Evolutionary conservation across 2,888 invertebrate genomes (phyloP).

Genomic region (Lepas anatifera): DNA sequence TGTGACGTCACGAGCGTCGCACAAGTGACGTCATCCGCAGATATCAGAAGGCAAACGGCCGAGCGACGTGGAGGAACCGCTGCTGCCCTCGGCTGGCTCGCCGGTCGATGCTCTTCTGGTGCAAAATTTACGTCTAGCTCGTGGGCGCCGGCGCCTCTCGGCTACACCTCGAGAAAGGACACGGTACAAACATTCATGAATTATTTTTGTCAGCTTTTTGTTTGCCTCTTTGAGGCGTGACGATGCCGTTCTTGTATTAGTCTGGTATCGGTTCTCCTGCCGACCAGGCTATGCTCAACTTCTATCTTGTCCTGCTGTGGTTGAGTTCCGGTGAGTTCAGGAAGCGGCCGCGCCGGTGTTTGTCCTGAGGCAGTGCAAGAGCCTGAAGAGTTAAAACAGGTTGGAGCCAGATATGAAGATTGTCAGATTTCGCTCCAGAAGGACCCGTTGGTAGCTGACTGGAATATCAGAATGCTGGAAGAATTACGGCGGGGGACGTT

Average conservation of each 20-base stretch:
- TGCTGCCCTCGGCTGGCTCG: background rate
- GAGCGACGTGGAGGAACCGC: too few species aligned
- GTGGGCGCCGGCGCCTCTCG: background rate
- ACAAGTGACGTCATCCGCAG: background rate
- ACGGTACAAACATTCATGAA: slow-evolving; percentile 7
- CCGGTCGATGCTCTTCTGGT: background rate
- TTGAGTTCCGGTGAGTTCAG: background rate
- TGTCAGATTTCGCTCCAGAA: too few species aligned
- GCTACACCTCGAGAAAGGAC: too few species aligned
- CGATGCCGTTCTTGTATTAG: background rate
- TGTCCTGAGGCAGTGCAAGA: too few species aligned
- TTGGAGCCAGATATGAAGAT: too few species aligned
- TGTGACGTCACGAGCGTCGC: background rate
- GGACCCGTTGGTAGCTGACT: too few species aligned
- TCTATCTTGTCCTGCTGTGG: background rate
- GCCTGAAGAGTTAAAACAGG: too few species aligned
- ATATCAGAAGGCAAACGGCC: too few species aligned
- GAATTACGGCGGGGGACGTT: too few species aligned
- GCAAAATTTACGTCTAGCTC: background rate
- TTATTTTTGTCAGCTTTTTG: background rate
- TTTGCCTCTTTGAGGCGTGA: too few species aligned
- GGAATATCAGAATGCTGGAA: too few species aligned
- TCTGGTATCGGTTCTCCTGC: background rate
- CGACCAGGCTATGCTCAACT: background rate
- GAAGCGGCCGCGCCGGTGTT: too few species aligned